A percentile compares a stretch with the other conserved stretches of the same genome.
Evolutionary conservation across 2,113 vertebrate species (phyloP).

Genomic region (Pseudorasbora parva): DNA sequence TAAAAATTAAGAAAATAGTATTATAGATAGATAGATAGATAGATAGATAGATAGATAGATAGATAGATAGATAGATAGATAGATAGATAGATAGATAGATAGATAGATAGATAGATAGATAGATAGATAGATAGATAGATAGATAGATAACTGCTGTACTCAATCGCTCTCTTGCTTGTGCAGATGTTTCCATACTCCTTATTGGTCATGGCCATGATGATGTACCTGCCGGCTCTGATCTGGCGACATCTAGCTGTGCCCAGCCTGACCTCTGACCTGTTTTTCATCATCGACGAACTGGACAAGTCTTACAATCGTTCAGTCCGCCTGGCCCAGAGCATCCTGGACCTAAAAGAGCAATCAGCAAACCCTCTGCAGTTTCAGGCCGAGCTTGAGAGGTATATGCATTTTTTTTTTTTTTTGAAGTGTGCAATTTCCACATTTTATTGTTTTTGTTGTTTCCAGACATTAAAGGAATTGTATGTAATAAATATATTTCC

Average conservation of each 20-base stretch:
- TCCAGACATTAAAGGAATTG: neutral
- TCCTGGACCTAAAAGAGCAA: slow-evolving; percentile 84
- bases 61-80: too few relatives aligned
- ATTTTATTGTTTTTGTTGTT: neutral
- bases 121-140: neutral
- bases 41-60: too few relatives aligned
- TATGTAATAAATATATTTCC: too few relatives aligned
- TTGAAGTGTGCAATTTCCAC: neutral
- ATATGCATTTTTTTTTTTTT: neutral
- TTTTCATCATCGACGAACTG: slow-evolving; percentile 92
- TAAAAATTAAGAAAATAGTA: too few relatives aligned
- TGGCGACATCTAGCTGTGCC: slow-evolving; percentile 88
- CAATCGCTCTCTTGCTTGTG: neutral
- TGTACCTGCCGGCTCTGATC: slow-evolving; percentile 91
- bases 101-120: neutral
- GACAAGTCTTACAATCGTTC: slow-evolving; percentile 98
- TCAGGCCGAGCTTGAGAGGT: slow-evolving; percentile 91
- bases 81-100: neutral
- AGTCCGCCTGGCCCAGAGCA: slow-evolving; percentile 89
- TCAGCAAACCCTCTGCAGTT: slow-evolving; percentile 80
- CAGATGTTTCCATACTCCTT: slow-evolving; percentile 92
- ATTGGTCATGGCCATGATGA: slow-evolving; percentile 85
- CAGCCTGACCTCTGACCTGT: slow-evolving; percentile 84
- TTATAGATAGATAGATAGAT: too few relatives aligned
- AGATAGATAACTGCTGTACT: neutral